phyloP scores from a whole-genome alignment of 2,113 vertebrate genomes.

The Cebus imitator region DNA sequence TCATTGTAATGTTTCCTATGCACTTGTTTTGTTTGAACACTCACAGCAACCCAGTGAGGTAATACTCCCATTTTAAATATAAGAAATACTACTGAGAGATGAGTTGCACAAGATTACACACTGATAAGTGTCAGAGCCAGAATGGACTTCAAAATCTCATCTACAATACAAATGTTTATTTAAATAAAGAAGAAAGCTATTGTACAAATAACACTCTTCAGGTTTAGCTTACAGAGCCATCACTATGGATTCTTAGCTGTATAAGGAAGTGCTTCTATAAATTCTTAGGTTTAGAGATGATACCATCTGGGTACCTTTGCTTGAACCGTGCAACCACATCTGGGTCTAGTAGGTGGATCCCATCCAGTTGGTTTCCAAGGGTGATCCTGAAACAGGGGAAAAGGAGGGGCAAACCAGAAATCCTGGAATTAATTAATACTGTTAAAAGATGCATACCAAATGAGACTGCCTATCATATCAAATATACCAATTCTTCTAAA shows the following conservation, averaged over 20 bases:
- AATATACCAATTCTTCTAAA: background rate
- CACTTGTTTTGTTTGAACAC: conserved; percentile 4
- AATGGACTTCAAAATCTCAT: conserved; percentile 46
- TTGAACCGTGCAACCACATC: conserved; percentile 94
- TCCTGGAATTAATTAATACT: conserved; percentile 53
- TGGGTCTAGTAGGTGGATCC: conserved; percentile 93
- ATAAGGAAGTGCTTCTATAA: conserved; percentile 78
- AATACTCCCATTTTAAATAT: conserved; percentile 23
- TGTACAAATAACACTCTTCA: conserved; percentile 61
- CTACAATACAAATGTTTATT: conserved; percentile 74
- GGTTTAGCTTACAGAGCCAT: conserved; percentile 13
- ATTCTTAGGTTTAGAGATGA: conserved; percentile 94
- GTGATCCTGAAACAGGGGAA: conserved; percentile 87
- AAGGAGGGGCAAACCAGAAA: conserved; percentile 38
- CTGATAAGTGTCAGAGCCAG: conserved; percentile 30
- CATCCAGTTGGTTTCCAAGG: conserved; percentile 94
- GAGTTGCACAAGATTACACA: conserved; percentile 29
- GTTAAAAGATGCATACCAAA: conserved; percentile 14
- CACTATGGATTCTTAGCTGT: conserved; percentile 17
- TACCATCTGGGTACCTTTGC: conserved; percentile 92
- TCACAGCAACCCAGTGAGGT: background rate
- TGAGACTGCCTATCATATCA: background rate
- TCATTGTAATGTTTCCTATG: background rate
- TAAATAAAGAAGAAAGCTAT: conserved; percentile 62
- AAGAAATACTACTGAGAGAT: background rate